phyloP scores from a whole-genome alignment of 2,113 vertebrate genomes.

The Poecile atricapillus region DNA sequence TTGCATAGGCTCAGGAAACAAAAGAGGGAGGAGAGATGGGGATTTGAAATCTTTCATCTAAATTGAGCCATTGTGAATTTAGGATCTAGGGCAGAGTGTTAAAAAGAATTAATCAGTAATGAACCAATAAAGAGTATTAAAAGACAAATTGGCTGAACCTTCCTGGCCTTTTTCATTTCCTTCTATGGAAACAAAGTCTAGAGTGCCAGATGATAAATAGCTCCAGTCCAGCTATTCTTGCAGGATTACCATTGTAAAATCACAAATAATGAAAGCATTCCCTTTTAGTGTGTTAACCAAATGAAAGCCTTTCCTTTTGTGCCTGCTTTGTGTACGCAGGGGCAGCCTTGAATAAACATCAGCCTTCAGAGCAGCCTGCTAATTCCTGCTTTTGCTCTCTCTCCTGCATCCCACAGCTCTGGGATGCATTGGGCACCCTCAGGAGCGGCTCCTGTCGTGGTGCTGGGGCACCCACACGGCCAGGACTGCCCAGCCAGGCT shows the following conservation, averaged over 20 bases:
- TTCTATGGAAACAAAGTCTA: slow-evolving; percentile 38
- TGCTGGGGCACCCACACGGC: not conserved
- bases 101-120: slow-evolving; percentile 70
- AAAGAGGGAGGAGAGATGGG: not conserved
- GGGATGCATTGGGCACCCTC: not conserved
- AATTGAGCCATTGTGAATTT: slow-evolving; percentile 54
- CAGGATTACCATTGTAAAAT: slow-evolving; percentile 12
- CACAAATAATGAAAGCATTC: not conserved
- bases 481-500: not conserved
- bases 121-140: slow-evolving; percentile 66
- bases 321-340: not conserved
- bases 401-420: not conserved
- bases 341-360: not conserved
- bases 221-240: not conserved
- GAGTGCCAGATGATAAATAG: slow-evolving; percentile 33
- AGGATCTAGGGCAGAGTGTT: slow-evolving; percentile 50
- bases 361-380: not conserved
- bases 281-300: not conserved
- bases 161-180: slow-evolving; percentile 43
- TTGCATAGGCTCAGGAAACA: not conserved
- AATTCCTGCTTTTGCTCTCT: not conserved
- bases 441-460: not conserved
- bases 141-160: slow-evolving; percentile 66
- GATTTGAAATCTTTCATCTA: slow-evolving; percentile 46
- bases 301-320: not conserved